Base-by-base conservation (phyloP, 2,888 invertebrate genomes). In the Drosophila mimica region DNA sequence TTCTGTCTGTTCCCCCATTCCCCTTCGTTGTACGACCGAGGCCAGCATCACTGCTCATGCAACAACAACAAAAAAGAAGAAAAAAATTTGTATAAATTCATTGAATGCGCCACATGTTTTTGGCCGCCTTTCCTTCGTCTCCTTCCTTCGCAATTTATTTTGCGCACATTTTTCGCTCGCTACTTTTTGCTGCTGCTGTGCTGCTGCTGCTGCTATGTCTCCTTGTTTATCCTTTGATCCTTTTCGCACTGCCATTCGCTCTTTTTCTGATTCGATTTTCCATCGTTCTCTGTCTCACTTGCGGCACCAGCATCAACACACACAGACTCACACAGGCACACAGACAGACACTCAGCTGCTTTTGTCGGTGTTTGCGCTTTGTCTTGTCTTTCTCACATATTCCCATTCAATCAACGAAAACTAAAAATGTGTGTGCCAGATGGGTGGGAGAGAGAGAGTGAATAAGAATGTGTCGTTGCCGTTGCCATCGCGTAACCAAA, bases 81-180 rank as follows among this genome's bases (percentile, higher is more conserved):
- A 48, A 36, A 64, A 62, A 48, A 51, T 51, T 69, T 54, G 62
- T 70, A 77, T 57, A 61, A 75, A 70, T 83, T 84, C 84, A 89
- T 89, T 83, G 71, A 89, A 78, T 56, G 76, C 76, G 88, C 85
- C 85, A 89, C 85, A 85, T 89, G 85, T 89, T 89, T 89, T 89
- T 83, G 83, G 49, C 70, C 70, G 74, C 70, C 65, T 65, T 59
- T 61, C 61, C 65, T 58, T 53, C 38, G 25, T 57, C 15, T 40
- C 46, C 48, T 61, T 31, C 66, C 56, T 71, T 81, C 43, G 68
- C 65, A 43, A 72, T 68, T 68, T 78, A 73, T 84, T 82, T 83
- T 74, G 83, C 87, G 81, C 87, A 76, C 84, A 76, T 70, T 83
- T 78, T 67, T 82, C 59, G 59, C 64, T 77, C 53, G 64, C 49